Evolutionary conservation across 1,140 invertebrate genomes (phyloP), one percentile per base, ranked within the genome.

Genomic region (Drosophila nigrodunni): DNA sequence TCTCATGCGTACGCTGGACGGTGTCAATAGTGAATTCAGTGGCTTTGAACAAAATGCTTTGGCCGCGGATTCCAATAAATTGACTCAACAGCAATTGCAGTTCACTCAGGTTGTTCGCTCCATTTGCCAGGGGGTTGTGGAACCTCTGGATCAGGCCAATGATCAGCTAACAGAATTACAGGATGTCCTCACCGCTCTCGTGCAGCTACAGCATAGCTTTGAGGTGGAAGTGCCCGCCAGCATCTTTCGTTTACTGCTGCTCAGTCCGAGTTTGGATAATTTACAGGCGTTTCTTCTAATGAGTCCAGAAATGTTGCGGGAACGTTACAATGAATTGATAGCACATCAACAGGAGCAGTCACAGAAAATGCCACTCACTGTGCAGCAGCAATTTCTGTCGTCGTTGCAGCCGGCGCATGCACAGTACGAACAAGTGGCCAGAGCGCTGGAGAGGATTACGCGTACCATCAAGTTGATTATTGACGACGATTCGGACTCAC

Each of bases 11-110:
- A 78, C 69, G 0, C n/a, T 91, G 15, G 72, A 85, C 11, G 55
- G 70, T 1, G 66, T 73, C 0, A 88, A 67, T 0, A 47, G 2
- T 1, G 57, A 64, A 0, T 91, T 91, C 1, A 39, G 58, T 0
- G 25, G 52, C n/a, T 85, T 80, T 49, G 88, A 91, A 30, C 46
- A 67, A 34, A 37, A 41, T 0, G 80, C 89, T 0, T 0, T 89
- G 9, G 47, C 11, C 0, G 47, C 8, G 0, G 49, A 82, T 7
- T 77, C 80, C 10, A 21, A 50, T 0, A 74, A 60, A 7, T 7
- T 91, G 30, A 35, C 74, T 9, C 65, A 72, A n/a, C 83, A 91
- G 2, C 89, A 91, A 46, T 9, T 91, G 37, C 65, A 78, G 41
- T 80, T 82, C 30, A 60, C 91, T 2, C 69, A 91, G 7, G 7